Base-by-base conservation (phyloP, 2,888 invertebrate species). In the Drosophila yooni region DNA sequence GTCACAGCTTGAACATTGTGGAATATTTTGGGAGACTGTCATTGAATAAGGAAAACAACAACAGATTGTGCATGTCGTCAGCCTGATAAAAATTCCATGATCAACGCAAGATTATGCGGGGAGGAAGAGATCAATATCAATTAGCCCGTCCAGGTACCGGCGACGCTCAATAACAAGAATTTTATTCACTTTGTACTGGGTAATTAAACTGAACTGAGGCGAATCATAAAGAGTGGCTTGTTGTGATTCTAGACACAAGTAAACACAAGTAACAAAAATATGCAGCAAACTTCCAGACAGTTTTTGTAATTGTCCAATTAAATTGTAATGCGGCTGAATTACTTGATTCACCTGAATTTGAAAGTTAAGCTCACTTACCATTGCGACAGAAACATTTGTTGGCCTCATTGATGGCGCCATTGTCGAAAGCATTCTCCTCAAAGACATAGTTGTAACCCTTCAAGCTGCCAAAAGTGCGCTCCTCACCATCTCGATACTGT, bases 311-410 rank as follows among this genome's bases (percentile, higher is more conserved):
- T 70, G 56, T 36, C 8, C 60, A 64, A 51, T 77, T 81, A 61
- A 51, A 56, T 25, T 29, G 59, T 18, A 69, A 59, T 40, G 48
- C 7, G 46, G 13, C 21, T 21, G 7, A 46, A 3, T 18, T 25
- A 25, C 18, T 25, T 51, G 21, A 13, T 31, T 27, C 15, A 43
- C 7, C 7, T 40, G 40, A 52, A 34, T 15, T 52, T 40, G 10
- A 43, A 38, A 27, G 11, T 21, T 18, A 46, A 46, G 15, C 6
- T 15, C n/a, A 84, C 91, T 93, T 92, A 94, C 96, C 96, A 46
- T 95, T 92, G 76, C 95, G 94, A 86, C 98, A 98, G 93, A 96
- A 98, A 87, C 98, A 98, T 83, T 96, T 95, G 92, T 98, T 98
- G 0, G 96, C 95, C n/a, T 95, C 93, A 75, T 95, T 94, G 33